Evolutionary conservation across 1,140 invertebrate species (phyloP).

Genomic region (Leptinotarsa defecta): DNA sequence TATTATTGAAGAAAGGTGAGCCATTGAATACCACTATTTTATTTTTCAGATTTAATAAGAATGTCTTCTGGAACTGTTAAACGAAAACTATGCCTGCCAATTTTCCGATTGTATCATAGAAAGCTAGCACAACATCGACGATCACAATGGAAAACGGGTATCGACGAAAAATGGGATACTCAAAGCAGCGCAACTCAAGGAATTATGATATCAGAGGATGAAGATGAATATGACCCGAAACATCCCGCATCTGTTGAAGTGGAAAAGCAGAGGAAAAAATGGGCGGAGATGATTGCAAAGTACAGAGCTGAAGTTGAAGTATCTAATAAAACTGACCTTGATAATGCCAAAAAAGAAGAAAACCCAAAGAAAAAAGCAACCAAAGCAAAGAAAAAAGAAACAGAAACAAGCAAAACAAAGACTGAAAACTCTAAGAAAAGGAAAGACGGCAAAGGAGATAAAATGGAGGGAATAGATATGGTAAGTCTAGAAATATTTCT

Average conservation of each 20-base stretch:
- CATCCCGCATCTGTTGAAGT: slow-evolving; percentile 37
- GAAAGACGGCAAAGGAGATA: not conserved
- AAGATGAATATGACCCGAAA: slow-evolving; percentile 33
- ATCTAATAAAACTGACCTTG: slow-evolving; percentile 3
- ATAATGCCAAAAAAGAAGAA: slow-evolving; percentile 22
- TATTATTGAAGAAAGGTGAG: too few relatives aligned
- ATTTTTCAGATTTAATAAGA: slow-evolving; percentile 12
- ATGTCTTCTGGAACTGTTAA: not conserved
- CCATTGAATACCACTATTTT: not conserved
- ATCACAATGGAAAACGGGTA: not conserved
- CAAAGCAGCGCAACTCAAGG: not conserved
- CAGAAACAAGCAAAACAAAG: not conserved
- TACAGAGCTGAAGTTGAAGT: slow-evolving; percentile 29
- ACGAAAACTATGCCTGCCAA: not conserved
- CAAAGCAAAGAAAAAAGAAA: slow-evolving; percentile 10
- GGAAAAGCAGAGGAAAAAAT: slow-evolving; percentile 37
- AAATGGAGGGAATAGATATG: not conserved
- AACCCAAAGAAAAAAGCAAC: not conserved
- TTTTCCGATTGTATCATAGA: not conserved
- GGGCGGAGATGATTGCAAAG: slow-evolving; percentile 35
- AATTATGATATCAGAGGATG: slow-evolving; percentile 6
- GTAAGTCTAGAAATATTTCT: not conserved
- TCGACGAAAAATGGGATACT: not conserved
- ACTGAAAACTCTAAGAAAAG: slow-evolving; percentile 1
- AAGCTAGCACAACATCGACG: not conserved